Conservation (phyloP, 2,797 vertebrate species). For the Trichosurus vulpecula region DNA sequence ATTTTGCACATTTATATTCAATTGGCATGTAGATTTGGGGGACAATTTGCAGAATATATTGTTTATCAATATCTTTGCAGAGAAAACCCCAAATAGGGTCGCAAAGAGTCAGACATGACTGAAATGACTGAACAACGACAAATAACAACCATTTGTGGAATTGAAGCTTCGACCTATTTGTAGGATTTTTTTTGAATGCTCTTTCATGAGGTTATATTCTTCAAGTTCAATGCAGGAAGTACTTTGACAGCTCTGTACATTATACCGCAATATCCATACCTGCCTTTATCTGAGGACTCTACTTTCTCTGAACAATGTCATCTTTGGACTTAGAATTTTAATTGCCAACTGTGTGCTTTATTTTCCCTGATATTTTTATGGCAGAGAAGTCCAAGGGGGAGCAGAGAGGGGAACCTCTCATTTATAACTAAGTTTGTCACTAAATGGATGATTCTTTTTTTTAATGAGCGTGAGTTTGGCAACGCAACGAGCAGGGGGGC, state of each 20-base stretch:
- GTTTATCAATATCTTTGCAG: background rate
- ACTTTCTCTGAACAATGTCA: background rate
- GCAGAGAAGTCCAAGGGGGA: background rate
- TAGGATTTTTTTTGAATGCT: background rate
- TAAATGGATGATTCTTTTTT: conserved; percentile 52
- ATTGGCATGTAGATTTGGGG: background rate
- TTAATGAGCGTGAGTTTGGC: conserved; percentile 12
- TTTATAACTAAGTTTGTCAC: conserved; percentile 32
- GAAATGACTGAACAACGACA: background rate
- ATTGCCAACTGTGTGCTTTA: background rate
- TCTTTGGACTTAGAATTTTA: background rate
- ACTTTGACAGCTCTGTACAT: background rate
- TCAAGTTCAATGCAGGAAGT: background rate
- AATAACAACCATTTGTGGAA: background rate
- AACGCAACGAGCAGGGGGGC: conserved; percentile 25
- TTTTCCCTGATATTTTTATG: background rate
- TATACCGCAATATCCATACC: background rate
- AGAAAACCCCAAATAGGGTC: background rate
- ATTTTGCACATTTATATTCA: background rate
- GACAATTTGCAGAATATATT: background rate
- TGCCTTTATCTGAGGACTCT: background rate
- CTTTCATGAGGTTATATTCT: background rate
- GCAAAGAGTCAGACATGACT: background rate
- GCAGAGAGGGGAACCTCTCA: background rate
- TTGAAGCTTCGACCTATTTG: background rate